Base-by-base conservation (phyloP, 2,797 vertebrate genomes). In the Eutrigla gurnardus region DNA sequence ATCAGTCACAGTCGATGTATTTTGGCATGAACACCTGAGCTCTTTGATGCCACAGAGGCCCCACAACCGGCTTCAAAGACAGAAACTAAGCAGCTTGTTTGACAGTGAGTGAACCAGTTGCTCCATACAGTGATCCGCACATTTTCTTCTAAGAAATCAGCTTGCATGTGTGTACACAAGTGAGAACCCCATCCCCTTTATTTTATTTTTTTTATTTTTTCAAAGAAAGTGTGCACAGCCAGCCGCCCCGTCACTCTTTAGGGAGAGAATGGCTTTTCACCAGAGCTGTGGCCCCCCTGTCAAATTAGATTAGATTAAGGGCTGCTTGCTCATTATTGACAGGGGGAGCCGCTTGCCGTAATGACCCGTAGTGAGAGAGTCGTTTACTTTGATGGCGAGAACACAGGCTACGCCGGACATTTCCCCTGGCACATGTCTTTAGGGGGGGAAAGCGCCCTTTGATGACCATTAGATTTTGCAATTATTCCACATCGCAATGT, bases 241-340 rank as follows among this genome's bases (percentile, higher is more conserved):
- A 78, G 79, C 65, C 73, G 80, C 73, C 77, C 61, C n/a, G 83
- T 83, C 89, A 85, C 84, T 88, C 79, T 84, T 88, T 81, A 83
- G 70, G 61, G 73, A 81, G 82, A 82, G 70, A 82, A 84, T 70
- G 70, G 77, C 81, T 86, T 90, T 88, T 89, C 78, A 89, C 78
- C 84, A 83, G 68, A 82, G 79, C 77, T 33, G 77, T 65, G 75
- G 78, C 68, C 80, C 84, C 49, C 86, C 86, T 88, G 88, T 90
- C 91, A 84, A 85, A 92, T 86, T 86, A 85, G 83, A 93, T 93
- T 90, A 92, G 83, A 93, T 93, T 90, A 92, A 88, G 84, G 78
- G 80, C 78, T 83, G 84, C 86, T 88, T 92, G 78, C 90, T 87
- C 88, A 84, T 86, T 91, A 92, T 92, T 91, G 92, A 92, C 88